phyloP scores from a whole-genome alignment of 2,888 invertebrate genomes.

The Glaucopsyche alexis region DNA sequence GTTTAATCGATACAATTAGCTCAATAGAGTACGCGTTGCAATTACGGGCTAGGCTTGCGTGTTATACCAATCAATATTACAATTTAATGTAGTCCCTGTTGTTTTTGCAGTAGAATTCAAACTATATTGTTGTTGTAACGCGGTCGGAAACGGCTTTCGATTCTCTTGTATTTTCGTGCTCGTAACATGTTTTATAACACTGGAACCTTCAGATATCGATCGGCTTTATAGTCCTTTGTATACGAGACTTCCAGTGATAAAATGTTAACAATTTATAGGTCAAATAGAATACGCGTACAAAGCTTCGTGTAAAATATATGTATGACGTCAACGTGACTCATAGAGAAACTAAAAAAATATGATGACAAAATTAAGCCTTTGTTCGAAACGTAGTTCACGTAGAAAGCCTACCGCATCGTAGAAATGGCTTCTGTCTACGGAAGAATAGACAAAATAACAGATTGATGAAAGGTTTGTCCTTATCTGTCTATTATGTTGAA shows the following conservation, averaged over 20 bases:
- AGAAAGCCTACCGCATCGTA: background rate
- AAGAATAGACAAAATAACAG: too few species aligned
- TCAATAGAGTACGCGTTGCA: background rate
- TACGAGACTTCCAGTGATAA: background rate
- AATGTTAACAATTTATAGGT: constrained; percentile 10
- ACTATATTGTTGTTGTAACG: background rate
- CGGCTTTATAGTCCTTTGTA: constrained; percentile 16
- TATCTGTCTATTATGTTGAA: too few species aligned
- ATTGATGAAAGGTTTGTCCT: too few species aligned
- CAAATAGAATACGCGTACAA: constrained; percentile 1
- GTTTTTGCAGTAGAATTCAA: constrained; percentile 1
- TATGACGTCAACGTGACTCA: background rate
- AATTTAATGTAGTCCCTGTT: constrained; percentile 8
- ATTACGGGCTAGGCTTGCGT: constrained; percentile 16
- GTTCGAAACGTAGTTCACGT: background rate
- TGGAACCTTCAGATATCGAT: constrained; percentile 27
- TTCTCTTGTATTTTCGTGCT: constrained; percentile 24
- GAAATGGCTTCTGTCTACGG: too few species aligned
- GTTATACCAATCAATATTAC: constrained; percentile 11
- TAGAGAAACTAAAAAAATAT: background rate
- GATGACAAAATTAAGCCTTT: background rate
- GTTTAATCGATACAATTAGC: constrained; percentile 6
- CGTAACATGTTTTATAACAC: constrained; percentile 17
- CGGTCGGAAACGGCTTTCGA: constrained; percentile 28
- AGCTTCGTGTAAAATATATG: background rate